Evolutionary conservation across 2,797 vertebrate species (phyloP), one percentile per base, ranked within the genome.

Genomic region (Brotula barbata): DNA sequence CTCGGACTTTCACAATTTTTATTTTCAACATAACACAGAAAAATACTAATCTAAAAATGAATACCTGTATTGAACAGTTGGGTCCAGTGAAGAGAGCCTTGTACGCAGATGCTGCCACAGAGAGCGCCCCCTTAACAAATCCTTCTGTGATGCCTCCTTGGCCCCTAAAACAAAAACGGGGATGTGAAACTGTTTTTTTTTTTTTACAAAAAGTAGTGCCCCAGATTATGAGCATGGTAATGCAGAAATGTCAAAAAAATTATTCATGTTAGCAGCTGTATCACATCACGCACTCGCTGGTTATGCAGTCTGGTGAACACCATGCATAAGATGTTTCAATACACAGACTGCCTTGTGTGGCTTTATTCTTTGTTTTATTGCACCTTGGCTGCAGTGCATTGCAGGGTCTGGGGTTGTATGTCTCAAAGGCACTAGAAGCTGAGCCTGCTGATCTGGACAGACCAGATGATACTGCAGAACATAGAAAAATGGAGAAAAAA

Each of bases 81-180:
- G 94, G 94, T 71, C 95, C 95, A 67, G 96, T 93, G 90, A 98
- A 99, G 9, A 98, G 91, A 50, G 95, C 96, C 85, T 98, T 99
- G 74, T 99, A 98, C 28, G 96, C 97, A 40, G 95, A 98, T 33
- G 97, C 94, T 54, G 97, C 97, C 68, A 99, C 95, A 22, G 96
- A 98, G 47, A 98, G 89, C 21, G 97, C 97, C 64, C 97, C 97
- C 66, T 98, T 99, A 69, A 99, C 87, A 0, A 99, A 85, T 16
- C 95, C 96, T 80, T 96, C 96, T 31, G 96, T 96, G 82, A 98
- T 93, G 84, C 95, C 93, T 69, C 89, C 87, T 61, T 91, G 89
- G 73, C 73, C 85, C 84, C 91, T 93, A 76, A 19, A 41, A 14
- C 36, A 49, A 52, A 69, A 20, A 81, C 42, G 70, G 54, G 40